These are phyloP conservation scores for Eudemis profundana DNA, from an alignment of 2,888 invertebrate genomes.

Conservation along the genomic window DNA sequence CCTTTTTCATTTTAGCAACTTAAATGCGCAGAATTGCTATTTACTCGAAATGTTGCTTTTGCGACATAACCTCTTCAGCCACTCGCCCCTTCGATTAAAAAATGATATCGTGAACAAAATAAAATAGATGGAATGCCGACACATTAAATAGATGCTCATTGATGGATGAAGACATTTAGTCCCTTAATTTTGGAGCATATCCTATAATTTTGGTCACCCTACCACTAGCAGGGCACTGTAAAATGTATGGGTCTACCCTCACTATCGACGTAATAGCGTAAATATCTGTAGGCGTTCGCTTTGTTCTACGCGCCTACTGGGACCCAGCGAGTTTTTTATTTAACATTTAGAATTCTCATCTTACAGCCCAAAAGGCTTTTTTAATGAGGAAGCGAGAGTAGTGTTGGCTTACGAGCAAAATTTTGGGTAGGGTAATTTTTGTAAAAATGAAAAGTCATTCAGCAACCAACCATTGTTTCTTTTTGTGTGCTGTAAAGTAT, in stretches of 20 bases:
- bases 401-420: not conserved
- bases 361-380: constrained; percentile 17
- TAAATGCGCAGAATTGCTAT: too few species aligned
- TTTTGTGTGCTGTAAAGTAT: too few species aligned
- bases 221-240: constrained; percentile 44
- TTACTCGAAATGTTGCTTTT: too few species aligned
- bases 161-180: not conserved
- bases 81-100: too few species aligned
- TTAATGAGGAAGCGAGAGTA: not conserved
- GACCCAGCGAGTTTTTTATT: constrained; percentile 32
- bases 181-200: too few species aligned
- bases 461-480: too few species aligned
- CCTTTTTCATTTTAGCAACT: too few species aligned
- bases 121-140: too few species aligned
- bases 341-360: constrained; percentile 17
- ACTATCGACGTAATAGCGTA: constrained; percentile 70
- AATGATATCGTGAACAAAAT: too few species aligned
- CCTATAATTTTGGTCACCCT: constrained; percentile 35
- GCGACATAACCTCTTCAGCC: too few species aligned
- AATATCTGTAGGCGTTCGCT: constrained; percentile 69
- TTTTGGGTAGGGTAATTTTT: not conserved
- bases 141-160: too few species aligned
- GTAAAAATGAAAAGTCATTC: too few species aligned
- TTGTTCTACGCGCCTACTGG: constrained; percentile 65
- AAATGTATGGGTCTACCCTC: constrained; percentile 59